These are phyloP conservation scores for Xerus rutilus DNA, from an alignment of 2,797 vertebrate species.

Conservation along the genomic window DNA sequence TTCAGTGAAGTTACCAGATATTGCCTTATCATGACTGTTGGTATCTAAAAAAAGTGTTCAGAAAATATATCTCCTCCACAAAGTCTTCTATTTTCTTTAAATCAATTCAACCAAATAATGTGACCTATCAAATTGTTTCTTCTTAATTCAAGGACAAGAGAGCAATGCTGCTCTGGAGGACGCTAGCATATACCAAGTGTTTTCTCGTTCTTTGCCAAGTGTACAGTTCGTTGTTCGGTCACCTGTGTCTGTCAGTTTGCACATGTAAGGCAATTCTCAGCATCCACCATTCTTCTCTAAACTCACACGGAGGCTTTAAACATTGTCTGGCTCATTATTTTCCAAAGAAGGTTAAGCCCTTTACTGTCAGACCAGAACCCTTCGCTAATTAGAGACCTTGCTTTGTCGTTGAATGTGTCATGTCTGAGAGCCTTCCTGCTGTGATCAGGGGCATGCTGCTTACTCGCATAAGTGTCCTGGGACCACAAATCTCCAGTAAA, in stretches of 20 bases:
- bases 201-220: slow-evolving; percentile 85
- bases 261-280: slow-evolving; percentile 85
- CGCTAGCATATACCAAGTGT: slow-evolving; percentile 74
- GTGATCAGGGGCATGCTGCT: slow-evolving; percentile 84
- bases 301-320: slow-evolving; percentile 84
- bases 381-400: slow-evolving; percentile 88
- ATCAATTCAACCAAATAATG: slow-evolving; percentile 74
- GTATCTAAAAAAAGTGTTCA: slow-evolving; percentile 49
- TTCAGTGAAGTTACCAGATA: slow-evolving; percentile 31
- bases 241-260: slow-evolving; percentile 87
- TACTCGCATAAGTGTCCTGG: slow-evolving; percentile 77
- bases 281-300: slow-evolving; percentile 80
- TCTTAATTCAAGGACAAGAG: slow-evolving; percentile 85
- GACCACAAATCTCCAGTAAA: slow-evolving; percentile 52
- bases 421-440: slow-evolving; percentile 85
- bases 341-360: slow-evolving; percentile 86
- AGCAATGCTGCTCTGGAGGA: slow-evolving; percentile 81
- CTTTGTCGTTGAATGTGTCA: slow-evolving; percentile 88
- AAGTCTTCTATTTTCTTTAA: slow-evolving; percentile 77
- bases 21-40: slow-evolving; percentile 50
- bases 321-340: slow-evolving; percentile 89
- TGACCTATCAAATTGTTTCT: slow-evolving; percentile 80
- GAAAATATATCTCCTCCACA: slow-evolving; percentile 41
- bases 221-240: slow-evolving; percentile 88
- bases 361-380: slow-evolving; percentile 87